Evolutionary conservation across 2,888 invertebrate genomes (phyloP).

Genomic region (Zele albiditarsus): DNA sequence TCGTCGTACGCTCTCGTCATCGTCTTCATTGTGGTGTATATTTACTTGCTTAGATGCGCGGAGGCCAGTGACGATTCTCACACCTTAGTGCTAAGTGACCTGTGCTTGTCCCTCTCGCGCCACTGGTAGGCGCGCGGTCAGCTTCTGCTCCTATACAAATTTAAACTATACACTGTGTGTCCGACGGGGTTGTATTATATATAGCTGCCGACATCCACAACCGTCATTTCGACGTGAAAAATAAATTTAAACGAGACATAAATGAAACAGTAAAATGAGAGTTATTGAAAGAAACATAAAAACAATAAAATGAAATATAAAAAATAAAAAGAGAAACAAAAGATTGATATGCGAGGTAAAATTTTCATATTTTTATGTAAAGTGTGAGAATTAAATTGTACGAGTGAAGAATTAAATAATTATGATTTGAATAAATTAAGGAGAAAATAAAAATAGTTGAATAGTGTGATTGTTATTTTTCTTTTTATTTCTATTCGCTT

Average conservation of each 20-base stretch:
- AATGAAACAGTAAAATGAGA: slow-evolving; percentile 27
- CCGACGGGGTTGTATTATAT: slow-evolving; percentile 35
- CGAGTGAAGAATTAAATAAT: not conserved
- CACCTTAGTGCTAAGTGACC: slow-evolving; percentile 72
- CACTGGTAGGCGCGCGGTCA: slow-evolving; percentile 55
- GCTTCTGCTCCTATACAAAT: slow-evolving; percentile 72
- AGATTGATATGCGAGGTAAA: not conserved
- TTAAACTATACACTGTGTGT: slow-evolving; percentile 66
- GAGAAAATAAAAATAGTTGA: not conserved
- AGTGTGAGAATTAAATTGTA: not conserved
- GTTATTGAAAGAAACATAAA: slow-evolving; percentile 32
- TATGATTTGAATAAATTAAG: not conserved
- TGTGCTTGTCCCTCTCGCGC: slow-evolving; percentile 61
- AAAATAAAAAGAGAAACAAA: not conserved
- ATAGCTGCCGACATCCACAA: slow-evolving; percentile 38
- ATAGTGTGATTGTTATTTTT: slow-evolving; percentile 32
- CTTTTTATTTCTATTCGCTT: not conserved
- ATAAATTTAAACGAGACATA: slow-evolving; percentile 32
- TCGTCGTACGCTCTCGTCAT: slow-evolving; percentile 28
- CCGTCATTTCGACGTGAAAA: slow-evolving; percentile 28
- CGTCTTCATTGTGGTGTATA: slow-evolving; percentile 41
- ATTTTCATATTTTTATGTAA: not conserved
- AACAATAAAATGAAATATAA: slow-evolving; percentile 18
- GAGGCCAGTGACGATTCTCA: slow-evolving; percentile 73
- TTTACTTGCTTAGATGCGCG: slow-evolving; percentile 68